Base-by-base conservation (phyloP, 2,888 invertebrate species). In the Epinotia bilunana region DNA sequence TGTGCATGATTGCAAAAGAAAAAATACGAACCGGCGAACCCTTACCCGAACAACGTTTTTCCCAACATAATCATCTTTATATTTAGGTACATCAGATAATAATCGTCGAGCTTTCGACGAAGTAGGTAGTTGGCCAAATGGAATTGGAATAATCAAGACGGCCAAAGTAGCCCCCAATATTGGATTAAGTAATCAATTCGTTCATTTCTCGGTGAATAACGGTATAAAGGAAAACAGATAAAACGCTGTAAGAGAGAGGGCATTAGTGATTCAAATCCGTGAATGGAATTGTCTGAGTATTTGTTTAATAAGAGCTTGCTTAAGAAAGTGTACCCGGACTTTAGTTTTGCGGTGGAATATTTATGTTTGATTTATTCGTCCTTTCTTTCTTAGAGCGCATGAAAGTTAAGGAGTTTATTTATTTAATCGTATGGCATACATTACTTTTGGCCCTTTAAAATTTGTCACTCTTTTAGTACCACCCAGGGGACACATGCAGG, bases 101-200 rank as follows among this genome's bases (percentile, higher is more conserved):
- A 74, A 74, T 71, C 71, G 74, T 13, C 61, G 65, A 60, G 65
- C 65, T 70, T 39, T 75, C 75, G 46, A n/a, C 43, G 39, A 33
- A 67, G 71, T 75, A 67, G 60, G 75, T 75, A 75, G 71, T 75
- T 72, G 65, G 67, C 18, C 72, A 78, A 77, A 77, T 77, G 77
- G 76, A 73, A 77, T 76, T 78, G 81, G 80, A 81, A 84, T 83
- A 83, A 83, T 83, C 79, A 81, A 79, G 76, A 79, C 77, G 76
- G 78, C 75, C 78, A 80, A 78, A 81, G 79, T 79, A 79, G 77
- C 76, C 78, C 80, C 80, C 79, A 80, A 79, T 83, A 86, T 84
- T 81, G 80, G 82, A 84, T 84, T 82, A 83, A 81, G 83, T 79
- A 82, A 85, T 84, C 83, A 81, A 83, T 85, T 84, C 82, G 73